Evolutionary conservation across 2,888 invertebrate genomes (phyloP).

Genomic region (Folsomia manolachei): DNA sequence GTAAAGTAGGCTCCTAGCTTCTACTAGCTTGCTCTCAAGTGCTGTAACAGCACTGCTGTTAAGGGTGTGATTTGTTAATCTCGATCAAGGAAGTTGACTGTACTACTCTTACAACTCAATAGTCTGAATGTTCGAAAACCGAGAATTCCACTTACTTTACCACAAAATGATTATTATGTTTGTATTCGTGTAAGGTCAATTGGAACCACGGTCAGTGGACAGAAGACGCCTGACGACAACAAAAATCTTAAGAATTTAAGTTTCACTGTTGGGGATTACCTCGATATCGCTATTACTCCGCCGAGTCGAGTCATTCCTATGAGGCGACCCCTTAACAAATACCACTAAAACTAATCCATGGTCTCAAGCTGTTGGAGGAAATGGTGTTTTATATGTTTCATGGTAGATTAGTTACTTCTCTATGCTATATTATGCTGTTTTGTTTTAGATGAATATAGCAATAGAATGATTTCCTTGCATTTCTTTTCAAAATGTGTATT

Average conservation of each 20-base stretch:
- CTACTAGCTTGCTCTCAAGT: conserved; percentile 65
- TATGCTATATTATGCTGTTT: too few species aligned
- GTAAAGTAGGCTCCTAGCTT: neutral
- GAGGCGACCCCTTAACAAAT: too few species aligned
- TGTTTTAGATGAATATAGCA: too few species aligned
- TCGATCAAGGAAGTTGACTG: neutral
- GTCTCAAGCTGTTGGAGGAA: too few species aligned
- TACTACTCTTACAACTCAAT: neutral
- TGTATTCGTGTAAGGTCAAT: conserved; percentile 90
- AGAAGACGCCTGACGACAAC: conserved; percentile 88
- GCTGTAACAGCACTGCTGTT: conserved; percentile 56
- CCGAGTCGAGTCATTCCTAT: conserved; percentile 52
- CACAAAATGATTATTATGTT: conserved; percentile 74
- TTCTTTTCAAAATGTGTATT: too few species aligned
- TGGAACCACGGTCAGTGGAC: conserved; percentile 88
- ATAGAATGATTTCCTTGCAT: too few species aligned
- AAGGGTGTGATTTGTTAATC: neutral
- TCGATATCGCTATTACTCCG: conserved; percentile 84
- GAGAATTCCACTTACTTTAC: conserved; percentile 91
- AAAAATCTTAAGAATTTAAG: conserved; percentile 77
- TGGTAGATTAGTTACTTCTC: too few species aligned
- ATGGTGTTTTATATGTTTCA: too few species aligned
- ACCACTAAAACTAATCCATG: too few species aligned
- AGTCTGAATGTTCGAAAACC: conserved; percentile 55
- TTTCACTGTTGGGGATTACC: conserved; percentile 93